Percentiles rank a stretch among this genome's conserved stretches.
Conservation (phyloP, 1,140 invertebrate species). For the Coenobita brevimanus region DNA sequence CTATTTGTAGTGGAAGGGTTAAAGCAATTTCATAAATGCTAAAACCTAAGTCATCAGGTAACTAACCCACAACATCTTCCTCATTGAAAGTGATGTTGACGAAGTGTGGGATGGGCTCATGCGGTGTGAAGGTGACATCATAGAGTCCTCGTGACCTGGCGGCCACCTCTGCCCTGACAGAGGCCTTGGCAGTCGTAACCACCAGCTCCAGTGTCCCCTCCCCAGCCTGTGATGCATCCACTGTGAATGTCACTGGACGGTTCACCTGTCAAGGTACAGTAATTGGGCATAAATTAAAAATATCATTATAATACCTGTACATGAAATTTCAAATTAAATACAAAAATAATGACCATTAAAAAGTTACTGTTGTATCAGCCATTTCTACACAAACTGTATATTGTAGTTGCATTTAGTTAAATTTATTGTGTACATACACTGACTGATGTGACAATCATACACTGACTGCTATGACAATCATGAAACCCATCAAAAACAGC, state of each 20-base stretch:
- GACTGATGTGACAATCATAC: too few species aligned
- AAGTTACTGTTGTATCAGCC: too few species aligned
- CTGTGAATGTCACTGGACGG: conserved; percentile 90
- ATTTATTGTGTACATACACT: too few species aligned
- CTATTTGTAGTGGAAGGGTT: not conserved
- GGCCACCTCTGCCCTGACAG: conserved; percentile 80
- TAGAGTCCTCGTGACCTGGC: conserved; percentile 93
- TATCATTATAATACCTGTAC: too few species aligned
- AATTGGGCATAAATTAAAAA: too few species aligned
- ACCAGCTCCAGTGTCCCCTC: conserved; percentile 96
- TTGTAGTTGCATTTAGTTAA: too few species aligned
- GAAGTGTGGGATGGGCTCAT: conserved; percentile 90
- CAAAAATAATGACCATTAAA: too few species aligned
- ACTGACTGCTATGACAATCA: too few species aligned
- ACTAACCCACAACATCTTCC: conserved; percentile 85
- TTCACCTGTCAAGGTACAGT: conserved; percentile 78
- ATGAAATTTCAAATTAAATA: too few species aligned
- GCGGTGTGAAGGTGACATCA: conserved; percentile 96
- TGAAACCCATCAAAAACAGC: too few species aligned
- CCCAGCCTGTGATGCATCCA: conserved; percentile 95
- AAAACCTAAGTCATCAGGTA: not conserved
- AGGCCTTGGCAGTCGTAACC: conserved; percentile 90
- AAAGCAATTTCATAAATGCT: not conserved
- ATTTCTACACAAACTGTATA: too few species aligned
- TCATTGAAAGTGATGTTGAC: conserved; percentile 98